Base-by-base conservation (phyloP, 2,888 invertebrate species). In the Saturnia pavonia region DNA sequence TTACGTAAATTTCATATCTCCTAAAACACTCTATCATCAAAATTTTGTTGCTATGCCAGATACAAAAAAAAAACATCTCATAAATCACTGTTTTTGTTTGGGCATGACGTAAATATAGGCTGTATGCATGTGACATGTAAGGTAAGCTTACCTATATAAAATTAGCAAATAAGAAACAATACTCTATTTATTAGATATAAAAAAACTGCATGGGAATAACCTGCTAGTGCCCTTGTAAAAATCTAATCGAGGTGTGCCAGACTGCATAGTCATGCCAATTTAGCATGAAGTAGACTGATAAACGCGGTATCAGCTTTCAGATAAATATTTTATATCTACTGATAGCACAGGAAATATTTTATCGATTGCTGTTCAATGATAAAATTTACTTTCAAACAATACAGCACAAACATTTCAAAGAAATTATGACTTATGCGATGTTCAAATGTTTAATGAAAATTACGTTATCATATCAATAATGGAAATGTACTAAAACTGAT, bases 231-330 rank as follows among this genome's bases (percentile, higher is more conserved):
- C 34, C 16, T 68, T 54, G 54, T n/a, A 54, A 40, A 68, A 54
- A 65, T 60, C 40, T 73, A 77, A 77, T 74, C 72, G 72, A 71
- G 78, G 79, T 76, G 79, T 43, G 77, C 75, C 76, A 77, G 77
- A 73, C 77, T 25, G 69, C 69, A 71, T 79, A 77, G 82, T 85
- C 85, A 78, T 76, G 78, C 77, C 81, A 84, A 85, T 86, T 80
- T 77, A 86, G 74, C 60, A 69, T 78, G 73, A 80, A 82, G 81
- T 81, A 80, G 78, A 75, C 74, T 72, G 85, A 86, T 88, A 85
- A 82, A 77, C 73, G 78, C 79, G 82, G 76, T 83, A 82, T 83
- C 85, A 73, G 70, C 77, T 77, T 79, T 73, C 69, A 78, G 82
- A 82, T 83, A 82, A 74, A 76, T 72, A 74, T 74, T 78, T 77